Evolutionary conservation across 2,113 vertebrate species (phyloP).

Genomic region (Cyanocitta stelleri): DNA sequence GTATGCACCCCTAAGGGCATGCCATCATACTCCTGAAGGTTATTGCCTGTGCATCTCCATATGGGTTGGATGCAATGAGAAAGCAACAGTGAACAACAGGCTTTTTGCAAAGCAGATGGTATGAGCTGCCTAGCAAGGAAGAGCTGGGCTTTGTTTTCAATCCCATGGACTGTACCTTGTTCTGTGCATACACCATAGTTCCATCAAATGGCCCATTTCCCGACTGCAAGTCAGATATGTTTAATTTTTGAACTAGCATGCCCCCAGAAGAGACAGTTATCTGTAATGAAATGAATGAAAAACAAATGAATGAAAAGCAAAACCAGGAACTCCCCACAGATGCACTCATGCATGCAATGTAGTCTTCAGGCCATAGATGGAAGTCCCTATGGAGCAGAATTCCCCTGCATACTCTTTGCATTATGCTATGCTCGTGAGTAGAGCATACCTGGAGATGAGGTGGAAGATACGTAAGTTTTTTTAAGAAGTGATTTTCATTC

Average conservation of each 20-base stretch:
- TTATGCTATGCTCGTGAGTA: not conserved
- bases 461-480: not conserved
- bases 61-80: not conserved
- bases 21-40: not conserved
- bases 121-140: not conserved
- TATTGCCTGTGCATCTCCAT: not conserved
- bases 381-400: not conserved
- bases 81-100: not conserved
- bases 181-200: constrained; percentile 85
- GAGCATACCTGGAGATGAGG: not conserved
- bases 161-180: constrained; percentile 73
- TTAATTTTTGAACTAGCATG: constrained; percentile 86
- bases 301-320: not conserved
- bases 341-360: not conserved
- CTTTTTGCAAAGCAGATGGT: not conserved
- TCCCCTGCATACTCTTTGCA: not conserved
- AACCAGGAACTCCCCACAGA: constrained; percentile 58
- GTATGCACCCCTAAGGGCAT: not conserved
- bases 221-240: constrained; percentile 80
- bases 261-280: constrained; percentile 86
- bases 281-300: constrained; percentile 57
- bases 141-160: not conserved
- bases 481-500: not conserved
- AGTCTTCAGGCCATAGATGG: not conserved
- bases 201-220: constrained; percentile 80